Base-by-base conservation (phyloP, 2,888 invertebrate species). In the Drosophila subquinaria region DNA sequence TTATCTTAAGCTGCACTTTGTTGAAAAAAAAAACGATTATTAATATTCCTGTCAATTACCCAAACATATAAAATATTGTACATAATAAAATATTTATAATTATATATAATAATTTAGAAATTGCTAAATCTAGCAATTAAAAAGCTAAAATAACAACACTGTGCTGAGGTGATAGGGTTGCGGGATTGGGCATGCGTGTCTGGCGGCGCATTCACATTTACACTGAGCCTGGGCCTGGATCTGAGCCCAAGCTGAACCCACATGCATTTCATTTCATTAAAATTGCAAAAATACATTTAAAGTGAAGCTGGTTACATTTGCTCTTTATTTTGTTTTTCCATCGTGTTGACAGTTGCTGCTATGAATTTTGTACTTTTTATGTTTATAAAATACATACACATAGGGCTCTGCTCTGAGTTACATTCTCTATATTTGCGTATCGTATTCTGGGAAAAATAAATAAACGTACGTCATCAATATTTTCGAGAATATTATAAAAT, bases 211-310 rank as follows among this genome's bases (percentile, higher is more conserved):
- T 83, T 85, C 70, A 79, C 60, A 77, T 82, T 74, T 73, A 78
- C 68, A 63, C 43, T 69, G 60, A 20, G 56, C 43, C 57, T 35
- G 56, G 30, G 38, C 9, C 38, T 66, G 73, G 35, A 55, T 20
- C 20, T 38, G 40, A 15, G 62, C 20, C 13, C 10, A 38, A 30
- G 47, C 17, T 38, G 69, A 47, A 77, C 71, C 83, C 87, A 75
- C 83, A 76, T 82, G 86, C 83, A 86, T 88, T 83, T 88, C 80
- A 86, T 80, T 83, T 88, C 86, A 88, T 88, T 80, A 83, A 88
- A 88, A 88, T 85, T 88, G 80, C 83, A 80, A 80, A 86, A 80
- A 82, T 77, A 74, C 70, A 88, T 83, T 88, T 85, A 74, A 76
- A 79, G 60, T 68, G 59, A 76, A 73, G 57, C 65, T 85, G 70